Evolutionary conservation across 2,113 vertebrate species (phyloP).

Genomic region (Percopsis transmontana): DNA sequence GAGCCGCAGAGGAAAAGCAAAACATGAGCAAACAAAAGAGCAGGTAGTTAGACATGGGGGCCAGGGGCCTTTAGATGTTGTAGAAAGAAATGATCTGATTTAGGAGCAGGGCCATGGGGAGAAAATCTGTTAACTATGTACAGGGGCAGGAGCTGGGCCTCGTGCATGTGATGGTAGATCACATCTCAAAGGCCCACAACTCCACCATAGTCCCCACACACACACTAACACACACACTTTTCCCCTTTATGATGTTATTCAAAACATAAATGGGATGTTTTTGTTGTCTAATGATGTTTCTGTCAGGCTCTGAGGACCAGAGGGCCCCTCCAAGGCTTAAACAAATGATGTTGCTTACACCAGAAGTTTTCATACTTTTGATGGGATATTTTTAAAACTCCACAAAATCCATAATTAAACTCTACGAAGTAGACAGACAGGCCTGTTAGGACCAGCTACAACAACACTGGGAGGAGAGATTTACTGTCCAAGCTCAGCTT

Average conservation of each 20-base stretch:
- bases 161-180: constrained; percentile 60
- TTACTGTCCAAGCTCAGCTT: constrained; percentile 77
- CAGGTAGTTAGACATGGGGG: constrained; percentile 70
- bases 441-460: constrained; percentile 77
- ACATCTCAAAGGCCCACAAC: constrained; percentile 45
- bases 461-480: constrained; percentile 74
- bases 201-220: constrained; percentile 34
- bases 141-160: constrained; percentile 42
- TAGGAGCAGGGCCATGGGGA: constrained; percentile 61
- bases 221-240: constrained; percentile 12
- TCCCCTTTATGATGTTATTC: constrained; percentile 51
- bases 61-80: constrained; percentile 65
- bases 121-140: constrained; percentile 61
- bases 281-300: constrained; percentile 62
- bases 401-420: constrained; percentile 70
- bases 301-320: constrained; percentile 55
- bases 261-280: constrained; percentile 62
- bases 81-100: constrained; percentile 68
- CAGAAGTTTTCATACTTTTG: constrained; percentile 62
- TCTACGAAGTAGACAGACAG: constrained; percentile 74
- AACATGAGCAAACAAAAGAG: constrained; percentile 78
- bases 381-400: constrained; percentile 61
- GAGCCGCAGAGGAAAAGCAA: constrained; percentile 71
- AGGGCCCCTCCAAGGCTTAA: constrained; percentile 36
- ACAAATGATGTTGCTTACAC: constrained; percentile 51